These are phyloP conservation scores for Bombycilla garrulus DNA, from an alignment of 2,113 vertebrate genomes.

Conservation along the genomic window DNA sequence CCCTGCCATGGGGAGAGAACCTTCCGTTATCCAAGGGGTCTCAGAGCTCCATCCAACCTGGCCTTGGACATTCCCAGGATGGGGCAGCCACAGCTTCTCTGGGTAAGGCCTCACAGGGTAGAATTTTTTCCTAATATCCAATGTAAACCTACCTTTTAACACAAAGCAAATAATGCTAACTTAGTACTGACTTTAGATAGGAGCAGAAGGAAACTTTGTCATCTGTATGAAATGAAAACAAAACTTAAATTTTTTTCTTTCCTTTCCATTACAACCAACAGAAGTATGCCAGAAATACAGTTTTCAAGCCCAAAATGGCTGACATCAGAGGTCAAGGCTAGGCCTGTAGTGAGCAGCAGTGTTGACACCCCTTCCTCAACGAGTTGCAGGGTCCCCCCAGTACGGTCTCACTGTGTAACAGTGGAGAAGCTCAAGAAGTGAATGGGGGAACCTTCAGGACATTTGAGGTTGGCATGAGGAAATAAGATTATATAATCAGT, in stretches of 20 bases:
- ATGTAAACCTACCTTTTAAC: background rate
- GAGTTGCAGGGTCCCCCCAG: no score
- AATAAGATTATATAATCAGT: background rate
- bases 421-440: background rate
- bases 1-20: background rate
- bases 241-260: background rate
- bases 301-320: background rate
- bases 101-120: background rate
- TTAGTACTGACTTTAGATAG: background rate
- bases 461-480: background rate
- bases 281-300: background rate
- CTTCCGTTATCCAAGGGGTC: background rate
- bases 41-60: accelerated
- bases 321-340: background rate
- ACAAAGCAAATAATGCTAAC: background rate
- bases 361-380: background rate
- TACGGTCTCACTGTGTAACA: accelerated
- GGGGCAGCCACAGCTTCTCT: background rate
- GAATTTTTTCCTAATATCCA: background rate
- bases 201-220: background rate
- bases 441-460: background rate
- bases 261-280: background rate
- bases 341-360: background rate
- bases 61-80: background rate
- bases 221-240: background rate